Base-by-base conservation (phyloP, 2,888 invertebrate species). In the Eurytoma californica region DNA sequence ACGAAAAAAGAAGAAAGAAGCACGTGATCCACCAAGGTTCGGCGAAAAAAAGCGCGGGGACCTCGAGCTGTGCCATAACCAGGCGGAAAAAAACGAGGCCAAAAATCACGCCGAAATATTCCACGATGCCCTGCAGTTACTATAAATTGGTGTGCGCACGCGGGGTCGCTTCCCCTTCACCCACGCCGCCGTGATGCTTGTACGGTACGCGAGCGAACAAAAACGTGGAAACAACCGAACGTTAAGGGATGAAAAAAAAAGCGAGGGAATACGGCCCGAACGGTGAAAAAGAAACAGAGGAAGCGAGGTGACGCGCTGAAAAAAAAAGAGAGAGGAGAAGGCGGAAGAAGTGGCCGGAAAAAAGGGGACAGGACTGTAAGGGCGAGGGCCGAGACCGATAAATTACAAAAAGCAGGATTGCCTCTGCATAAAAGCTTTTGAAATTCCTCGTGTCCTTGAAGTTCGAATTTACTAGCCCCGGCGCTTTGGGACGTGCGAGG, bases 31-130 rank as follows among this genome's bases (percentile, higher is more conserved):
- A 57, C 55, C 1, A 3, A n/a, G 51, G 7, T 30, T 47, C 24
- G 13, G 4, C 53, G 18, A 47, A 30, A 72, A 72, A 75, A 69
- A 24, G 58, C 69, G 75, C 60, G 65, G 66, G 82, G 82, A 80
- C 75, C 20, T 72, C 73, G 28, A 57, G 47, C 51, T 20, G 53
- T 47, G 61, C 69, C 69, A 69, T 76, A 76, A 76, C 80, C 82
- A 77, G 76, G 57, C 78, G 72, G 76, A 82, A 84, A 84, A 84
- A 82, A 82, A 82, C 83, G 82, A 84, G 85, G 16, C 49, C 18
- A 85, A 84, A 88, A 87, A 87, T 86, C 82, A 84, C 77, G 84
- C 85, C 83, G 86, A 88, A 88, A 88, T 88, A 88, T 88, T 87
- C 86, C 84, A 84, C 85, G 84, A 85, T 85, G 82, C 83, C 84